phyloP scores from a whole-genome alignment of 2,888 invertebrate genomes.

The Maniola hyperantus region DNA sequence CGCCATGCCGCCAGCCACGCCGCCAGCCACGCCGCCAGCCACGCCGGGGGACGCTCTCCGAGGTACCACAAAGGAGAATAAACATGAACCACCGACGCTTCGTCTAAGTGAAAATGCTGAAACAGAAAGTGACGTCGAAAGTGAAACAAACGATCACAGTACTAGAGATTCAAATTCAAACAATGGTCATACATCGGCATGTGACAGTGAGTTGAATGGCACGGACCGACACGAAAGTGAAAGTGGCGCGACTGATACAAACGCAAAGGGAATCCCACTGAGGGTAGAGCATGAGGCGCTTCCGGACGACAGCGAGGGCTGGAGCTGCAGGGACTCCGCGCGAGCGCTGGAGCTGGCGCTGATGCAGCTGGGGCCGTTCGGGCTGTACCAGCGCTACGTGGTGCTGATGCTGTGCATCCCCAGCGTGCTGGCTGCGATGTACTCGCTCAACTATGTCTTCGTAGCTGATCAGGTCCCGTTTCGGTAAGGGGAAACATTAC shows the following conservation, averaged over 20 bases:
- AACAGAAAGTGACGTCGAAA: neutral
- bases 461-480: constrained; percentile 80
- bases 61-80: neutral
- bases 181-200: neutral
- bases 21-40: neutral
- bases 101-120: neutral
- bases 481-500: constrained; percentile 64
- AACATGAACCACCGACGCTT: neutral
- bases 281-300: neutral
- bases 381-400: constrained; percentile 68
- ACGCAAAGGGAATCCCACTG: neutral
- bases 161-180: neutral
- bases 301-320: neutral
- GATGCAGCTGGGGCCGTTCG: constrained; percentile 69
- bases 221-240: neutral
- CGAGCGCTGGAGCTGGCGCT: constrained; percentile 63
- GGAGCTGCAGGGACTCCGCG: constrained; percentile 30
- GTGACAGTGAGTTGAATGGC: neutral
- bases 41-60: neutral
- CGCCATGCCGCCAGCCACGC: neutral
- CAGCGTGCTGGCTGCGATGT: constrained; percentile 78
- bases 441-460: constrained; percentile 81
- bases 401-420: constrained; percentile 70
- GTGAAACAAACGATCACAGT: neutral
- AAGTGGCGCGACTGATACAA: neutral